phyloP scores from a whole-genome alignment of 2,797 vertebrate species.

The Cirrhinus mrigala region DNA sequence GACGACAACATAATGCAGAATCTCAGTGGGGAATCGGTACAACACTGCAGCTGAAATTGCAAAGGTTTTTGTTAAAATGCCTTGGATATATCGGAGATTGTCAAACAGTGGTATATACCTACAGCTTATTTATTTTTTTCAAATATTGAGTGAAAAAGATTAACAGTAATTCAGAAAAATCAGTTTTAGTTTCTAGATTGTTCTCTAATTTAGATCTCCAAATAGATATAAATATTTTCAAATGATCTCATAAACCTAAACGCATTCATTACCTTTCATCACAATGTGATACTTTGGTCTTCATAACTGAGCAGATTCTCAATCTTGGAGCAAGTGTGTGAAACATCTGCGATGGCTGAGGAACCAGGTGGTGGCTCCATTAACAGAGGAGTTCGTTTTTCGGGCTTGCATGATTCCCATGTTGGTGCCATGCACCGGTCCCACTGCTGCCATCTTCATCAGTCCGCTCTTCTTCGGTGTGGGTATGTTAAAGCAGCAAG shows the following conservation, averaged over 20 bases:
- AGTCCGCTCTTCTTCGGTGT: slow-evolving; percentile 85
- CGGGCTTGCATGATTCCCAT: slow-evolving; percentile 86
- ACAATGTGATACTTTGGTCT: not conserved
- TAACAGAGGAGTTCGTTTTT: slow-evolving; percentile 86
- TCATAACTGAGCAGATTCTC: not conserved
- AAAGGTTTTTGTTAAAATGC: too few relatives aligned
- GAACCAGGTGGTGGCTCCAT: slow-evolving; percentile 86
- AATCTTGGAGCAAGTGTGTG: slow-evolving; percentile 73
- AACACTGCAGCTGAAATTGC: too few relatives aligned
- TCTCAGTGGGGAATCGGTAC: too few relatives aligned
- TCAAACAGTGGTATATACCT: too few relatives aligned
- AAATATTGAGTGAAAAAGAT: too few relatives aligned
- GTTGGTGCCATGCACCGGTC: slow-evolving; percentile 80
- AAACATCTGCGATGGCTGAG: slow-evolving; percentile 64
- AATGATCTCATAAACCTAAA: not conserved
- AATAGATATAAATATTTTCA: not conserved
- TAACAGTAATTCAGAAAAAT: too few relatives aligned
- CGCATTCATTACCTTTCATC: not conserved
- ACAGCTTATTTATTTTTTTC: too few relatives aligned
- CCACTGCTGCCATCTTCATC: slow-evolving; percentile 77
- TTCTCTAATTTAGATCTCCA: too few relatives aligned
- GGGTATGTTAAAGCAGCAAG: slow-evolving; percentile 70
- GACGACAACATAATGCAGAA: too few relatives aligned
- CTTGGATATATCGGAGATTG: too few relatives aligned
- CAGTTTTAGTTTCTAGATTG: too few relatives aligned